Evolutionary conservation across 2,888 invertebrate species (phyloP), one percentile per base, ranked within the genome.

Genomic region (Mesoligia furuncula): DNA sequence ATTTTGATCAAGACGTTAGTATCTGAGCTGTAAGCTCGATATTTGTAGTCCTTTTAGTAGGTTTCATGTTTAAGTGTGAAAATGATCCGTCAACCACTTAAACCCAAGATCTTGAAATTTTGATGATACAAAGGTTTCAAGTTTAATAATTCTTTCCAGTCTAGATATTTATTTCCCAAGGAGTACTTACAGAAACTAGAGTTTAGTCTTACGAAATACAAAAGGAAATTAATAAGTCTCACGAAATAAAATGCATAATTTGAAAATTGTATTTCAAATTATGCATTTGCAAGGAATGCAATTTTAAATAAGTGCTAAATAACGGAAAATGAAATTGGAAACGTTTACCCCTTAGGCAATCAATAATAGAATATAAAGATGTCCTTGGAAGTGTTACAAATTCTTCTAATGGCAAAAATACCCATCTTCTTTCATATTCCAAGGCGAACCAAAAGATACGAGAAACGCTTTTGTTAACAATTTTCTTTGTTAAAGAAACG

Each of bases 201-300:
- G 51, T 72, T 81, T 81, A n/a, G 11, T 67, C 36, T 83, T 68
- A 61, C 67, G 27, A 71, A 73, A 73, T 7, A 51, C 31, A 20
- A 24, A n/a, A n/a, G n/a, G 17, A 83, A 85, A 77, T 73, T 61
- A 71, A 71, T 67, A 65, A 72, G 13, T 36, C 59, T 70, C 2
- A 2, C 2, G 48, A 11, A 83, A 17, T 54, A 51, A 62, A 68
- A 54, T 51, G 24, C n/a, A 59, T 66, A 67, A 62, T 85, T 80
- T n/a, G 27, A 57, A 70, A 68, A n/a, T n/a, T n/a, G n/a, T n/a
- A n/a, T n/a, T n/a, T n/a, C n/a, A n/a, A n/a, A n/a, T n/a, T n/a
- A n/a, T n/a, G n/a, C n/a, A n/a, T n/a, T n/a, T n/a, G n/a, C n/a
- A 48, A 42, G 51, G 36, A 31, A 42, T 15, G 17, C 15, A 69